phyloP scores from a whole-genome alignment of 2,888 invertebrate species.

The Tenthredo amoena region DNA sequence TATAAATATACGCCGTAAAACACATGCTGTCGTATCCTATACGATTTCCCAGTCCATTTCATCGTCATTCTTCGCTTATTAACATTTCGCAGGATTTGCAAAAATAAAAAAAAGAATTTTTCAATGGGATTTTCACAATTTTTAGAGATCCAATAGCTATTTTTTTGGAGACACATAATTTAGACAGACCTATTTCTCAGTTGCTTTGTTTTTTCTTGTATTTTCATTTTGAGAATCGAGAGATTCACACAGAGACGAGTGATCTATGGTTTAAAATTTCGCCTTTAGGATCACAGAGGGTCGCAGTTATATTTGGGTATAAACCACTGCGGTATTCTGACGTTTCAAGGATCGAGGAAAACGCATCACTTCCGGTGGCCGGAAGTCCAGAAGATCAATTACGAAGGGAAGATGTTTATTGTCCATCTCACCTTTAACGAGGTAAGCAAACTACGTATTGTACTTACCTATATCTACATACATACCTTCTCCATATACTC shows the following conservation, averaged over 20 bases:
- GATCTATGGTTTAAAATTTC: neutral
- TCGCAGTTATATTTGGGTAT: constrained; percentile 96
- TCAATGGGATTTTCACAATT: neutral
- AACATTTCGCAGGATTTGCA: too few relatives aligned
- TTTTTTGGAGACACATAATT: too few relatives aligned
- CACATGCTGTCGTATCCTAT: neutral
- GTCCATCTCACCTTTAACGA: constrained; percentile 95
- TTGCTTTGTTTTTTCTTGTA: neutral
- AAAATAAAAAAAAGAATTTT: neutral
- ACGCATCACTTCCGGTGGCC: constrained; percentile 98
- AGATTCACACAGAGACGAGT: neutral
- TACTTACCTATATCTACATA: neutral
- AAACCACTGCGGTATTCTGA: constrained; percentile 96
- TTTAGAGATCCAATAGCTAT: neutral
- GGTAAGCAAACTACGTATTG: constrained; percentile 81
- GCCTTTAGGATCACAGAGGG: constrained; percentile 91
- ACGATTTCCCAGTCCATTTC: neutral
- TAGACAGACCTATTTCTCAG: neutral
- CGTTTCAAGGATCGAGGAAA: constrained; percentile 95
- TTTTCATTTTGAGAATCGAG: neutral
- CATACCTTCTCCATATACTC: neutral
- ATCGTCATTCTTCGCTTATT: neutral
- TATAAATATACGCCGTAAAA: neutral
- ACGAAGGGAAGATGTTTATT: constrained; percentile 98
- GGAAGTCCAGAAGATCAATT: constrained; percentile 97